Base-by-base conservation (phyloP, 2,797 vertebrate species). In the Amniataba percoides region DNA sequence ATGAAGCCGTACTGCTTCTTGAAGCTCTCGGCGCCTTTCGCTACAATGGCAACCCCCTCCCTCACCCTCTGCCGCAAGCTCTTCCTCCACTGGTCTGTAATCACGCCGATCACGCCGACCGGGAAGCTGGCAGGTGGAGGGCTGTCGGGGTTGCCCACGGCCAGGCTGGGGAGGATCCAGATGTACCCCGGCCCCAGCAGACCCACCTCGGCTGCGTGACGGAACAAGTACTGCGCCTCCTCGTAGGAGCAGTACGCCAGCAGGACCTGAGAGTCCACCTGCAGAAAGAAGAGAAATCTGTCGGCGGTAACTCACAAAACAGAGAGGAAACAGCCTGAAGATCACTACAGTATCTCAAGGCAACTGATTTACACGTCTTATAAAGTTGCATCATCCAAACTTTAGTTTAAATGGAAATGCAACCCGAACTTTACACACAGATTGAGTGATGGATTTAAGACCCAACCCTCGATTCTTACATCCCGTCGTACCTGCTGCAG, bases 21-120 rank as follows among this genome's bases (percentile, higher is more conserved):
- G 92, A 97, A 99, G 89, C 97, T 93, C 81, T 98, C 95, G 0
- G 97, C 97, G 15, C 96, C 98, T 80, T 97, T 96, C 34, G 97
- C 97, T 14, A 99, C 92, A 52, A 99, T 96, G 80, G 98, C 97
- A 71, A 99, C 97, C 0, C 98, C 98, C 16, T 99, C 97, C 63
- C 97, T 95, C 82, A 99, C 97, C 78, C 98, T 96, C 93, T 98
- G 97, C 72, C 96, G 89, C 88, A 99, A 92, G 82, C 95, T 99
- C 89, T 97, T 97, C 89, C 96, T 96, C 98, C 98, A 99, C 92
- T 97, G 97, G 86, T 99, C 97, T 0, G 97, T 98, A 79, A 98
- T 97, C 56, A 99, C 96, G 0, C 98, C 97, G 78, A 99, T 97
- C 60, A 99, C 95, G 4, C 98, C 98, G 0, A 99, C 91, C 0